These are phyloP conservation scores for Cryptosula pallasiana DNA, from an alignment of 2,888 invertebrate genomes.

Conservation along the genomic window DNA sequence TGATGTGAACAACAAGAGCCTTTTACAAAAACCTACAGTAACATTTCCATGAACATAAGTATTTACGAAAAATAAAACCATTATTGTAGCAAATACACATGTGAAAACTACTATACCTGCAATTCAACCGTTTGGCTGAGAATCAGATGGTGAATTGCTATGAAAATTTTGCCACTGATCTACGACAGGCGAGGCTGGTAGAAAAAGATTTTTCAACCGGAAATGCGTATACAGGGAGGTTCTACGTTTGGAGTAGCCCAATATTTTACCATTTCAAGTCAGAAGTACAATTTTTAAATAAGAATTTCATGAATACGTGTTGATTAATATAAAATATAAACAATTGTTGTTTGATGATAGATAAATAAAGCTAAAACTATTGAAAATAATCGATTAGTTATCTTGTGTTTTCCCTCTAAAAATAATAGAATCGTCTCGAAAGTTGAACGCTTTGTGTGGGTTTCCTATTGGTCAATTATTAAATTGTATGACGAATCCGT, in stretches of 20 bases:
- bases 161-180: not conserved
- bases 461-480: not conserved
- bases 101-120: not conserved
- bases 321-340: too few relatives aligned
- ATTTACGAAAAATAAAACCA: too few relatives aligned
- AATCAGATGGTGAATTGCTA: not conserved
- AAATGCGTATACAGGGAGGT: not conserved
- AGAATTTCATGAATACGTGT: too few relatives aligned
- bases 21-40: too few relatives aligned
- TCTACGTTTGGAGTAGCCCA: not conserved
- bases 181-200: not conserved
- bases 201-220: not conserved
- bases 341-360: too few relatives aligned
- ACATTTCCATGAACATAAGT: too few relatives aligned
- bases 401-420: not conserved
- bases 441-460: not conserved
- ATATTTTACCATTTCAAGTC: too few relatives aligned
- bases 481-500: not conserved
- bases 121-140: not conserved
- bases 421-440: conserved; percentile 13
- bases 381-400: too few relatives aligned
- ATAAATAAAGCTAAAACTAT: too few relatives aligned
- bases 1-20: too few relatives aligned
- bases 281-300: too few relatives aligned
- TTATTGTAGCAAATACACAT: too few relatives aligned